These are phyloP conservation scores for Pachyrhynchus sulphureomaculatus DNA, from an alignment of 1,140 invertebrate species.

Conservation along the genomic window DNA sequence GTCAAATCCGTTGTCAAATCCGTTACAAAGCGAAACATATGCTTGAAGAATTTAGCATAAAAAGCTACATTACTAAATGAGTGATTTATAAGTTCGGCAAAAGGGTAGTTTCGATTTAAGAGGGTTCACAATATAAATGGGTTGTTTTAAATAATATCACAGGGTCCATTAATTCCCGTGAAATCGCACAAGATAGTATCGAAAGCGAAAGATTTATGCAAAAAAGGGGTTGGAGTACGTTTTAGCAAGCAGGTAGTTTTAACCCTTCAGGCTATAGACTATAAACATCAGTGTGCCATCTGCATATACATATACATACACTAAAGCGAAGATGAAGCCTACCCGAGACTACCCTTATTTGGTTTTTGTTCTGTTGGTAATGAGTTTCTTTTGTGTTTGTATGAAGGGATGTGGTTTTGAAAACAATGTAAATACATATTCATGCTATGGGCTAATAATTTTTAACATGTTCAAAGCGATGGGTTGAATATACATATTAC, in stretches of 20 bases:
- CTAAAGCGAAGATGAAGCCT: background rate
- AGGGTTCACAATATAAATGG: conserved; percentile 36
- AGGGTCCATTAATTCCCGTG: conserved; percentile 48
- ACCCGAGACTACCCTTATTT: conserved; percentile 11
- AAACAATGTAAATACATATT: conserved; percentile 26
- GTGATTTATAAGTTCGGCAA: conserved; percentile 28
- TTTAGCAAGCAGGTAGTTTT: conserved; percentile 43
- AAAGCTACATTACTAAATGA: conserved; percentile 26
- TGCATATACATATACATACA: conserved; percentile 29
- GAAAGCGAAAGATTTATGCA: conserved; percentile 31
- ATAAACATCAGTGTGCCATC: conserved; percentile 22
- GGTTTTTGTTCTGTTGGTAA: conserved; percentile 29
- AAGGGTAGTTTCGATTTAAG: conserved; percentile 28
- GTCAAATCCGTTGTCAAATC: conserved; percentile 22
- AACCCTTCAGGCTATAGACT: conserved; percentile 21
- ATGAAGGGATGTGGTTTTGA: conserved; percentile 20
- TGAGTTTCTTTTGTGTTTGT: conserved; percentile 33
- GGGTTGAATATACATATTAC: conserved; percentile 5
- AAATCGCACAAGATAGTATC: conserved; percentile 29
- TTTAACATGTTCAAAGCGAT: conserved; percentile 1
- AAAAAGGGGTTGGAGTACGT: conserved; percentile 30
- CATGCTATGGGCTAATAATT: conserved; percentile 18
- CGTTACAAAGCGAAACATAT: conserved; percentile 22
- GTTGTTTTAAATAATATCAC: conserved; percentile 50
- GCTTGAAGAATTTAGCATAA: conserved; percentile 22